These are phyloP conservation scores for Dendrolimus kikuchii DNA, from an alignment of 1,140 invertebrate species.

Conservation along the genomic window DNA sequence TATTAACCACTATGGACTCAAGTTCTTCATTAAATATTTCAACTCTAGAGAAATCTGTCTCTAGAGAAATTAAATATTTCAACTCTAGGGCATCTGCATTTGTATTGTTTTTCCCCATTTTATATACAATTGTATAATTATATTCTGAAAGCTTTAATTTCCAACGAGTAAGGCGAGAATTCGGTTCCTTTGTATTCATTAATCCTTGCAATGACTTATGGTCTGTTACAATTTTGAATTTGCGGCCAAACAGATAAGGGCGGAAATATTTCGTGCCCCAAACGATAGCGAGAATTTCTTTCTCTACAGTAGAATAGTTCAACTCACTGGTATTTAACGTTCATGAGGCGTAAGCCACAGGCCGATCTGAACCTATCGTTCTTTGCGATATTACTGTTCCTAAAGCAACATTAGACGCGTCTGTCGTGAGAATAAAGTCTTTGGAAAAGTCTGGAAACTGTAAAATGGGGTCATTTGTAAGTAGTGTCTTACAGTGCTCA, in stretches of 20 bases:
- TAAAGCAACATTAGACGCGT: slow-evolving; percentile 1
- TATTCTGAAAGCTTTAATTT: slow-evolving; percentile 12
- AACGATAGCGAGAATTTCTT: slow-evolving; percentile 3
- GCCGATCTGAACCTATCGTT: slow-evolving; percentile 10
- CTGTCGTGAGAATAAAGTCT: slow-evolving; percentile 5
- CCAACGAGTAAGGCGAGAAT: slow-evolving; percentile 11
- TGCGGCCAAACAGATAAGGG: slow-evolving; percentile 9
- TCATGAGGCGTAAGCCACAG: slow-evolving; percentile 10
- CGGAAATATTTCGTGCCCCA: slow-evolving; percentile 8
- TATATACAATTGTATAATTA: slow-evolving; percentile 11
- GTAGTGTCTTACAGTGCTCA: slow-evolving; percentile 13
- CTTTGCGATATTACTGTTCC: slow-evolving; percentile 6
- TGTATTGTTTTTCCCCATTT: slow-evolving; percentile 9
- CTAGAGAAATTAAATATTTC: no score
- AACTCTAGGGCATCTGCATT: slow-evolving; percentile 14
- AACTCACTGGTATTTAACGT: slow-evolving; percentile 11
- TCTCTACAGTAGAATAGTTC: slow-evolving; percentile 9
- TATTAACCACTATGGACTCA: slow-evolving; percentile 9
- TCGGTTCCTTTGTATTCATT: slow-evolving; percentile 8
- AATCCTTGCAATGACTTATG: slow-evolving; percentile 6
- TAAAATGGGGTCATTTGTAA: slow-evolving; percentile 12
- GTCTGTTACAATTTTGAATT: slow-evolving; percentile 7
- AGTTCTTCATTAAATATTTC: slow-evolving; percentile 11
- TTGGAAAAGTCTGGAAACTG: slow-evolving; percentile 11
- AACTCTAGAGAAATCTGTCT: slow-evolving; percentile 9